These are phyloP conservation scores for Lissocephala sabroskyi DNA, from an alignment of 2,888 invertebrate genomes.

Conservation along the genomic window DNA sequence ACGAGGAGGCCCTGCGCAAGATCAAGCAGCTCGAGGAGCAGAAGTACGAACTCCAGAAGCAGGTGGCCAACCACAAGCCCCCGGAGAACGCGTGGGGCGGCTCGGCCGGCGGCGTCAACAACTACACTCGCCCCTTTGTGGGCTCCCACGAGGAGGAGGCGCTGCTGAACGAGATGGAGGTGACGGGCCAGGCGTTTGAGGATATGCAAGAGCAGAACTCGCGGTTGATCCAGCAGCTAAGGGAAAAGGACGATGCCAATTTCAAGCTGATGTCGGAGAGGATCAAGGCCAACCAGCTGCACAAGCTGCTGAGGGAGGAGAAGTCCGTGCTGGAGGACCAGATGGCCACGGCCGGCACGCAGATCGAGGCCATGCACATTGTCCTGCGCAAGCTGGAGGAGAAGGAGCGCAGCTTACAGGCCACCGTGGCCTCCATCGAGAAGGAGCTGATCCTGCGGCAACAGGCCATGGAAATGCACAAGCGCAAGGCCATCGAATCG, in stretches of 20 bases:
- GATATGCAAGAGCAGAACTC: constrained; percentile 99
- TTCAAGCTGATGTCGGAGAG: constrained; percentile 98
- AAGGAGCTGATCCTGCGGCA: constrained; percentile 94
- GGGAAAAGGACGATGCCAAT: constrained; percentile 98
- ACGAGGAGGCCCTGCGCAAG: constrained; percentile 94
- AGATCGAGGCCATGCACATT: constrained; percentile 95
- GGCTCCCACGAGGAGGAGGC: constrained; percentile 94
- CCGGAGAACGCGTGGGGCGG: constrained; percentile 71
- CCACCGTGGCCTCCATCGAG: constrained; percentile 92
- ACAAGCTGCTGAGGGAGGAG: constrained; percentile 94
- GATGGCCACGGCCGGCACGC: constrained; percentile 85
- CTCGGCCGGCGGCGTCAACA: constrained; percentile 45
- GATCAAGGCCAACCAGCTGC: constrained; percentile 95
- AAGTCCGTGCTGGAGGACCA: constrained; percentile 94
- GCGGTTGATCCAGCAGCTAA: constrained; percentile 91
- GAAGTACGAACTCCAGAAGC: constrained; percentile 92
- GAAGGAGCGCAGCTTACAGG: constrained; percentile 93
- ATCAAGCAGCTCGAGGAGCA: constrained; percentile 96
- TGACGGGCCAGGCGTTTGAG: constrained; percentile 98
- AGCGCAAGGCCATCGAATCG: constrained; percentile 96
- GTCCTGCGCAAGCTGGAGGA: constrained; percentile 96
- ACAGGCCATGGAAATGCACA: constrained; percentile 98
- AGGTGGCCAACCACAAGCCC: constrained; percentile 87
- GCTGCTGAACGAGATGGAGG: constrained; percentile 98
- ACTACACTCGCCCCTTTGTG: constrained; percentile 79